A percentile compares a stretch with the other conserved stretches of the same genome.
These are phyloP conservation scores for Agrotis puta DNA, from an alignment of 2,888 invertebrate genomes.

Conservation along the genomic window DNA sequence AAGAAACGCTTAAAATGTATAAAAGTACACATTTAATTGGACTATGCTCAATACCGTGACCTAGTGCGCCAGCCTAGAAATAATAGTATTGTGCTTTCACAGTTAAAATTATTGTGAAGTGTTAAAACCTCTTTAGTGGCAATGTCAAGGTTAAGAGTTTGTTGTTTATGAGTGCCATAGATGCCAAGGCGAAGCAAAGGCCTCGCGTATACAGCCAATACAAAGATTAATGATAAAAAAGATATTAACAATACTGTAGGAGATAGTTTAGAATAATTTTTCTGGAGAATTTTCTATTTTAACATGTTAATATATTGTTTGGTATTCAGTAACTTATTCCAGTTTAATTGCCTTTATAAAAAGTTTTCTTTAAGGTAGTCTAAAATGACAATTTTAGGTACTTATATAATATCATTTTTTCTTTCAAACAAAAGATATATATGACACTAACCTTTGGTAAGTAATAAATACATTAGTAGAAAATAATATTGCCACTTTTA, in stretches of 20 bases:
- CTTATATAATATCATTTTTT: no score
- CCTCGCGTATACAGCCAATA: conserved; percentile 34
- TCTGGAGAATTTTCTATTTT: background rate
- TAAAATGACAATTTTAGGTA: no score
- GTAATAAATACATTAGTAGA: background rate
- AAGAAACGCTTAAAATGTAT: conserved; percentile 3
- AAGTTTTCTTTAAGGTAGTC: background rate
- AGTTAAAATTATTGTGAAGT: conserved; percentile 8
- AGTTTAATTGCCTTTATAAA: background rate
- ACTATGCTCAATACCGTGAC: conserved; percentile 32
- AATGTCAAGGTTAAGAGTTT: conserved; percentile 61
- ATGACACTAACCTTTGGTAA: background rate
- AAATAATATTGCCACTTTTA: background rate
- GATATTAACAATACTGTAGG: background rate
- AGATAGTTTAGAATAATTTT: background rate
- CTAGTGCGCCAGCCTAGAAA: conserved; percentile 5
- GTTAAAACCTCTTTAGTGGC: conserved; percentile 39
- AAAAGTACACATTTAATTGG: conserved; percentile 27
- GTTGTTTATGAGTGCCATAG: conserved; percentile 59
- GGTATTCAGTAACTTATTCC: background rate
- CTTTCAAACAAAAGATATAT: background rate
- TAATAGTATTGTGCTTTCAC: background rate
- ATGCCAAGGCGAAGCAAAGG: conserved; percentile 57
- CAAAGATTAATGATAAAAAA: conserved; percentile 11
- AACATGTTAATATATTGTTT: background rate